Evolutionary conservation across 2,113 vertebrate genomes (phyloP), one percentile per base, ranked within the genome.

Genomic region (Aplodontia rufa): DNA sequence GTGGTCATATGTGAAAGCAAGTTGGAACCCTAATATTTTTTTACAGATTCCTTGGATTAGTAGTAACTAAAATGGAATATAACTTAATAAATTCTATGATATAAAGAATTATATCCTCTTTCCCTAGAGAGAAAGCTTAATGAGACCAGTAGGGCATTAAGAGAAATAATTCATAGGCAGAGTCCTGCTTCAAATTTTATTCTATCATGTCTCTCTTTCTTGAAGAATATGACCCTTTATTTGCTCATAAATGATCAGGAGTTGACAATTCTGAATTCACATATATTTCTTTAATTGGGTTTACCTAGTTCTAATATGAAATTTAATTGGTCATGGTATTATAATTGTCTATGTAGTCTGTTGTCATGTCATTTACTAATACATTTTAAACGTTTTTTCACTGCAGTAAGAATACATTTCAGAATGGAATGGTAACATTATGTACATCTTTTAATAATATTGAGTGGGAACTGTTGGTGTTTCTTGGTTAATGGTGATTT

Each of bases 71-170:
- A 94, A 55, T 28, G n/a, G 16, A 83, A 74, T 35, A 28, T 60
- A 93, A 87, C 80, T 9, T 87, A 87, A 66, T 87, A 42, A 80
- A 75, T 66, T 14, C 30, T 10, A 64, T 78, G 19, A 76, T 88
- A 8, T 45, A 87, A 91, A 92, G 87, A 45, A 92, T 83, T 64
- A 12, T 51, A 75, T 72, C 20, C 53, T 66, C 22, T 94, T 97
- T 91, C 14, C 22, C 87, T 78, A 87, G 62, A 90, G 30, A 87
- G 40, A 96, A 90, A 58, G 0, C 7, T 92, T 90, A 78, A 83
- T 84, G 49, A 82, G 16, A 78, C 13, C 88, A 16, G 60, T 13
- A 89, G 84, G 13, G 30, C 6, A 47, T 32, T 96, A 72, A 83
- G 4, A 55, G 28, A 51, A 82, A 49, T 82, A 91, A 90, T 79